Evolutionary conservation across 1,140 invertebrate species (phyloP).

Genomic region (Pteromalus puparum): DNA sequence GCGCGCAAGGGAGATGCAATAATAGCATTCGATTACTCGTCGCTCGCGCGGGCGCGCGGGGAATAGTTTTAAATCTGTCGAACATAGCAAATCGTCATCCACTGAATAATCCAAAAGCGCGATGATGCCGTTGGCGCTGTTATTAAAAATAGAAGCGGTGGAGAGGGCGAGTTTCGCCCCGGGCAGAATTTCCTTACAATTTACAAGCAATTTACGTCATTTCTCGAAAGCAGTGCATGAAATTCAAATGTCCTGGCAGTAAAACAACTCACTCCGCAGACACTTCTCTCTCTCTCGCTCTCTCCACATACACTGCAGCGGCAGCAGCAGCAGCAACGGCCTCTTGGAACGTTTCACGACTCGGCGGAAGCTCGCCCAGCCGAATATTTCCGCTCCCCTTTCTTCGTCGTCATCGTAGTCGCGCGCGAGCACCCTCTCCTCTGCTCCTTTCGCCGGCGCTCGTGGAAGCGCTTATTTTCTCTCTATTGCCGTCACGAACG

Average conservation of each 20-base stretch:
- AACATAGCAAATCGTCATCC: neutral
- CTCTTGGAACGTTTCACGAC: slow-evolving; percentile 35
- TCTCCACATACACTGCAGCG: neutral
- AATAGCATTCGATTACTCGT: neutral
- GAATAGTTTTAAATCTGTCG: neutral
- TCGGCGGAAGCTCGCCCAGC: slow-evolving; percentile 38
- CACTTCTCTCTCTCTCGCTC: neutral
- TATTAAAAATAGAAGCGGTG: neutral
- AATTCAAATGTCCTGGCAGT: slow-evolving; percentile 46
- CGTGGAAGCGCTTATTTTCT: slow-evolving; percentile 21
- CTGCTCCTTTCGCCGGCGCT: neutral
- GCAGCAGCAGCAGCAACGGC: neutral
- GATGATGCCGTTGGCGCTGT: neutral
- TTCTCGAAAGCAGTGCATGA: slow-evolving; percentile 45
- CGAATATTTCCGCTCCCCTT: slow-evolving; percentile 42
- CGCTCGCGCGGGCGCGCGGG: neutral
- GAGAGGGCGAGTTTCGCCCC: neutral
- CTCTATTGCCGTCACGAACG: neutral
- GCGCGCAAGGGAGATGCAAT: neutral
- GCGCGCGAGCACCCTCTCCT: neutral
- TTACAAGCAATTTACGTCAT: slow-evolving; percentile 44
- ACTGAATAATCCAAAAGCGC: slow-evolving; percentile 6
- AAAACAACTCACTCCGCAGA: slow-evolving; percentile 42
- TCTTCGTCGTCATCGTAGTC: neutral
- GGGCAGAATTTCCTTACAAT: slow-evolving; percentile 5